These are phyloP conservation scores for Diaprepes abbreviatus DNA, from an alignment of 2,888 invertebrate genomes.

Conservation along the genomic window DNA sequence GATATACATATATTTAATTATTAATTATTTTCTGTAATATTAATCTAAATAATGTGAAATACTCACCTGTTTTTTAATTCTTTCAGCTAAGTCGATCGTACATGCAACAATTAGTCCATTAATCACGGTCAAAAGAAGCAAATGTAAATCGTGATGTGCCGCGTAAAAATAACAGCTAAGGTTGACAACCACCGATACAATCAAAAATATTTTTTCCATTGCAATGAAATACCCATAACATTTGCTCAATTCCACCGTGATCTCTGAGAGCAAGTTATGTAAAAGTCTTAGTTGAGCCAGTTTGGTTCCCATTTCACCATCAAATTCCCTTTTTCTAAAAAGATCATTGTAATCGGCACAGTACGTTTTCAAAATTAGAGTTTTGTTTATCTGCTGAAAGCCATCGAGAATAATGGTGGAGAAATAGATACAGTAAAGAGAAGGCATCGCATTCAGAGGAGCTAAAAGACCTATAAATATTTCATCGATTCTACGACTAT, in stretches of 20 bases:
- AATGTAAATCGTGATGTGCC: constrained; percentile 31
- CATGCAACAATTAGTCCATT: background rate
- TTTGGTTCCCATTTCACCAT: background rate
- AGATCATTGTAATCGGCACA: constrained; percentile 39
- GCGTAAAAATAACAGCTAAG: constrained; percentile 49
- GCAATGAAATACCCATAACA: constrained; percentile 30
- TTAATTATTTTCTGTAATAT: no score
- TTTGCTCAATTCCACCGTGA: constrained; percentile 52
- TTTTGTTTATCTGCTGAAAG: constrained; percentile 51
- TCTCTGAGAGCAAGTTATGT: constrained; percentile 52
- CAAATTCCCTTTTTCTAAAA: constrained; percentile 26
- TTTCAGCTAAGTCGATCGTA: background rate
- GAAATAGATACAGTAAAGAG: no score
- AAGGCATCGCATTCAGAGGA: no score
- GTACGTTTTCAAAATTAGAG: constrained; percentile 37
- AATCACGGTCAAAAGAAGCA: constrained; percentile 48
- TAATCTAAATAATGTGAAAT: no score
- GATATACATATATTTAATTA: no score
- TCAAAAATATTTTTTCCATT: constrained; percentile 53
- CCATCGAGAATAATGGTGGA: constrained; percentile 14
- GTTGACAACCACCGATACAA: constrained; percentile 54
- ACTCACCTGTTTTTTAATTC: constrained; percentile 35
- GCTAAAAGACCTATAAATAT: no score
- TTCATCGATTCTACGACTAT: no score
- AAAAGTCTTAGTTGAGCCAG: constrained; percentile 51